Evolutionary conservation across 2,888 invertebrate genomes (phyloP), one percentile per base, ranked within the genome.

Genomic region (Callyntrura sp.): DNA sequence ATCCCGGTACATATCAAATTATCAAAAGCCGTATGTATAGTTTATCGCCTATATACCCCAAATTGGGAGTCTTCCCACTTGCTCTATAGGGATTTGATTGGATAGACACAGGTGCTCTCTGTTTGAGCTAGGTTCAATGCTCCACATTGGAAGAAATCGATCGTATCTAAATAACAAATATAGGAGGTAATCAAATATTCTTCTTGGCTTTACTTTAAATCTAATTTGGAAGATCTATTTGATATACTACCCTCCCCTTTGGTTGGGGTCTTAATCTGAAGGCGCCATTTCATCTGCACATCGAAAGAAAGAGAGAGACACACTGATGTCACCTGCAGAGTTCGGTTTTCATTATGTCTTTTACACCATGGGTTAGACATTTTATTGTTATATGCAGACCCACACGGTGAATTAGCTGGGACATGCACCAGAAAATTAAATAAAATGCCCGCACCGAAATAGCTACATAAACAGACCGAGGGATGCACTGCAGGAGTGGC

Each of bases 381-480:
- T 65, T 43, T 45, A n/a, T 70, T 45, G 14, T 68, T 35, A 68
- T 70, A 17, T 23, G 25, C 55, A 78, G 17, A 14, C 6, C 28
- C 25, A 25, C 3, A 76, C n/a, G 70, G 43, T 55, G 51, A 43
- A 76, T 85, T 73, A 78, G 78, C 85, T 23, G 43, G 45, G 65
- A 28, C 45, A 57, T 28, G 55, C 28, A 78, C 65, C 65, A 86
- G 78, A 86, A 86, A 86, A 86, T 86, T 62, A 86, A 86, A 65
- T 65, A 65, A 62, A n/a, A n/a, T 25, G 60, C 60, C 60, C 60
- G 73, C 76, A 85, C 62, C 57, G 76, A 76, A 85, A 60, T 85
- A 76, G 73, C 85, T 76, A 73, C 14, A 17, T 23, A 62, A 23
- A 17, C 23, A 62, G 23, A 62, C 14, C 1, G 9, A n/a, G n/a